These are phyloP conservation scores for Bimastos eiseni DNA, from an alignment of 2,888 invertebrate species.

Conservation along the genomic window DNA sequence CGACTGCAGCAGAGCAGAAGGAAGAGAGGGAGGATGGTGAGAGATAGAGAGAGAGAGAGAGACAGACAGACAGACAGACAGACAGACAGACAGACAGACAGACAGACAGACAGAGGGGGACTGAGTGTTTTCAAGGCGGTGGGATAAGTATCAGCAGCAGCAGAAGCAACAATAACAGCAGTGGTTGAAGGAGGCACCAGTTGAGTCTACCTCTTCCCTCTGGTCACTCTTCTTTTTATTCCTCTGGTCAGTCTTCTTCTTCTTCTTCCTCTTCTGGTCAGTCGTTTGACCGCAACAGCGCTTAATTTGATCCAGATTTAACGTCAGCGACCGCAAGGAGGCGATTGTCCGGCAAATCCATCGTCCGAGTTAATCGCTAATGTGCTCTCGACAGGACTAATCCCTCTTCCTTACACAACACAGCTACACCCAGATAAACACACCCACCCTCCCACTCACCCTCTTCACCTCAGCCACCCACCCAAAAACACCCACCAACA, in stretches of 20 bases:
- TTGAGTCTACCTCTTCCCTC: too few species aligned
- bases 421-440: too few species aligned
- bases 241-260: background rate
- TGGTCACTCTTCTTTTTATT: too few species aligned
- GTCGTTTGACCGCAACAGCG: background rate
- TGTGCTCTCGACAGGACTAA: background rate
- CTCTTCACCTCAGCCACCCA: background rate
- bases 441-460: background rate
- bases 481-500: too few species aligned
- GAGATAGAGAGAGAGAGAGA: background rate
- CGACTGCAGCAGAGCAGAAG: too few species aligned
- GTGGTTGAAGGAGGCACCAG: too few species aligned
- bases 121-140: too few species aligned
- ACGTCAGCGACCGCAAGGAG: background rate
- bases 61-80: background rate
- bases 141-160: too few species aligned
- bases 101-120: too few species aligned
- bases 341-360: background rate
- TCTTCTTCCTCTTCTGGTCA: background rate
- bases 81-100: background rate
- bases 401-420: background rate
- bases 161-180: too few species aligned
- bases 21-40: background rate
- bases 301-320: background rate
- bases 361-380: background rate